Evolutionary conservation across 1,140 invertebrate species (phyloP).

Genomic region (Linepithema humile): DNA sequence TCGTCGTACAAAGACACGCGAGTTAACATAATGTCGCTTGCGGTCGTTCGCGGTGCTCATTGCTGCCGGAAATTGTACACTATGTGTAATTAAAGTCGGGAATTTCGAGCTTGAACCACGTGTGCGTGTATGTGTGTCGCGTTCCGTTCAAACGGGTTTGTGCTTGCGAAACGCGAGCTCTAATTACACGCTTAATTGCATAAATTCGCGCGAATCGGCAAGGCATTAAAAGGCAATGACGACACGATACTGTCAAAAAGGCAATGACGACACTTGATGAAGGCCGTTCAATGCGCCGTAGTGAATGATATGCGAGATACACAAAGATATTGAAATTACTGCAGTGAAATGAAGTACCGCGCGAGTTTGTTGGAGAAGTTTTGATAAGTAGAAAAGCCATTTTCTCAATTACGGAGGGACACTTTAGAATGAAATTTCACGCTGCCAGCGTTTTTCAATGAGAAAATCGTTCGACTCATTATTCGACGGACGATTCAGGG

Average conservation of each 20-base stretch:
- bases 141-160: background rate
- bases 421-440: background rate
- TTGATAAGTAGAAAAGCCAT: background rate
- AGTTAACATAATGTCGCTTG: background rate
- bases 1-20: background rate
- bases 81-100: conserved; percentile 45
- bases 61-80: background rate
- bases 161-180: background rate
- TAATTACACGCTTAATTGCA: background rate
- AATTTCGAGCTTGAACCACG: conserved; percentile 21
- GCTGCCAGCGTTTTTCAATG: background rate
- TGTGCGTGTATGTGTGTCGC: background rate
- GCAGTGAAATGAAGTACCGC: no score
- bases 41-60: background rate
- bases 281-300: background rate
- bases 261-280: background rate
- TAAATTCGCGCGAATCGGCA: conserved; percentile 1
- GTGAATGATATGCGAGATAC: background rate
- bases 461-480: conserved; percentile 51
- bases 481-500: conserved; percentile 27
- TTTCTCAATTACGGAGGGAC: background rate
- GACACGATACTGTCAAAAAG: background rate
- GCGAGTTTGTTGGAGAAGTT: no score
- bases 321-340: no score
- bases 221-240: background rate